A percentile compares a stretch with the other conserved stretches of the same genome.
Conservation (phyloP, 2,113 vertebrate species). For the Vireo altiloquus region DNA sequence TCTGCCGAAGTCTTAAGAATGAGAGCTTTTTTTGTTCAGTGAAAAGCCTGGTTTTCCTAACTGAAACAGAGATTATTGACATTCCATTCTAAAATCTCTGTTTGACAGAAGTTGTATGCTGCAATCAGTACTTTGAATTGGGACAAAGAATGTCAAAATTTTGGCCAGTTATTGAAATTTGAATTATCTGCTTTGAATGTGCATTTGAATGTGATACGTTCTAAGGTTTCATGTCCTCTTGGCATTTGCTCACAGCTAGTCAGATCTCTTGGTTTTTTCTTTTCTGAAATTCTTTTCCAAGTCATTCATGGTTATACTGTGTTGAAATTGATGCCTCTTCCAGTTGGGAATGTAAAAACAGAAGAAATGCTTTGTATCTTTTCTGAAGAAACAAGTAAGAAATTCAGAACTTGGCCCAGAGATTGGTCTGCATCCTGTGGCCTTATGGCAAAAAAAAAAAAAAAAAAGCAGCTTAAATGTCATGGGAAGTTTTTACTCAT, state of each 20-base stretch:
- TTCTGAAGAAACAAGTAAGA: not conserved
- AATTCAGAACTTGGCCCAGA: not conserved
- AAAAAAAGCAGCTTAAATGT: not conserved
- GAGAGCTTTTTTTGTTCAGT: not conserved
- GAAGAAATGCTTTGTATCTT: conserved; percentile 15
- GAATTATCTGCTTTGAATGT: not conserved
- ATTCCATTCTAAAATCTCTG: not conserved
- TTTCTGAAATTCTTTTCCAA: not conserved
- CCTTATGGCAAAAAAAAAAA: not conserved
- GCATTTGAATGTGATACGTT: not conserved
- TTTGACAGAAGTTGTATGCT: not conserved
- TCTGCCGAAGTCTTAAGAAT: not conserved
- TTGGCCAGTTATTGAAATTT: not conserved
- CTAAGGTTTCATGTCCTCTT: not conserved
- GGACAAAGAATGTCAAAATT: not conserved
- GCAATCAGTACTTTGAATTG: not conserved
- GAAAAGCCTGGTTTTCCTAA: not conserved
- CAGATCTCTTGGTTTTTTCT: not conserved
- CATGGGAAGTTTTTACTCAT: not conserved
- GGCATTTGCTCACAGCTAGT: not conserved
- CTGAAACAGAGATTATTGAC: not conserved
- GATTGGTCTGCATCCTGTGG: not conserved
- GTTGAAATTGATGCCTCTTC: not conserved
- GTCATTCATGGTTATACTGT: not conserved
- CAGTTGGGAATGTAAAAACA: not conserved